phyloP scores from a whole-genome alignment of 2,797 vertebrate species.

The Todus mexicanus region DNA sequence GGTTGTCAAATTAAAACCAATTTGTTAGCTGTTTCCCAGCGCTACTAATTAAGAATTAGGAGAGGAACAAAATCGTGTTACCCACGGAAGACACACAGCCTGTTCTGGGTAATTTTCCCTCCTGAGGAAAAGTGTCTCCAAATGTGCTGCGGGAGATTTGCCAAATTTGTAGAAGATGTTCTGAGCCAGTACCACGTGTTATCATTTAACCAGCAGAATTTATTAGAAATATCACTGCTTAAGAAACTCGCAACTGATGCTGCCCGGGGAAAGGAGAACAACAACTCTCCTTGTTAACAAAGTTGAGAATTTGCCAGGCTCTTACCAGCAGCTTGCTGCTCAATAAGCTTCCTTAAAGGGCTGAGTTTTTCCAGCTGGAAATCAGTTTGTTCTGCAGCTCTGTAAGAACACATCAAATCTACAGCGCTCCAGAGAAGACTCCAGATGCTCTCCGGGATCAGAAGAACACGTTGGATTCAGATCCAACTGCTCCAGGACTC shows the following conservation, averaged over 20 bases:
- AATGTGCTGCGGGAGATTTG: not conserved
- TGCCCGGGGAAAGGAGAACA: slow-evolving; percentile 11
- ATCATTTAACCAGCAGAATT: not conserved
- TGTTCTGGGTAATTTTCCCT: not conserved
- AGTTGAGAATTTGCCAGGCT: slow-evolving; percentile 47
- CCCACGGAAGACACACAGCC: not conserved
- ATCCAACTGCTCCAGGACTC: not conserved
- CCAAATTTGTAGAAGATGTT: not conserved
- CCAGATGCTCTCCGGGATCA: not conserved
- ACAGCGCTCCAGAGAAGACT: not conserved
- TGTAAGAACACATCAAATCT: not conserved
- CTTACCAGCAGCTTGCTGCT: slow-evolving; percentile 21
- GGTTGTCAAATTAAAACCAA: not conserved
- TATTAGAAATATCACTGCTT: not conserved
- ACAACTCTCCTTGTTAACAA: slow-evolving; percentile 36
- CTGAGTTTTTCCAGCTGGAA: not conserved
- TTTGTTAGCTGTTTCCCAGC: slow-evolving; percentile 7
- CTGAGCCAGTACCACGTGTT: not conserved
- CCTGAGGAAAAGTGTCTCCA: not conserved
- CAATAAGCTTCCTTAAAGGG: slow-evolving; percentile 44
- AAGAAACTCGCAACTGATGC: not conserved
- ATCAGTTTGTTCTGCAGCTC: not conserved
- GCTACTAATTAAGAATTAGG: slow-evolving; percentile 1
- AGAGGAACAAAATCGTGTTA: slow-evolving; percentile 14
- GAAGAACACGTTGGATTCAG: not conserved